Conservation (phyloP, 1,140 invertebrate species). For the Apis mellifera region Amel_HAv3.1 CM009946.2:2538501-2539000, state of each 20-base stretch:
- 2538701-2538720: background rate
- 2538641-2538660: too few species aligned
- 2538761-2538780: background rate
- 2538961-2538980: background rate
- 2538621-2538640: background rate
- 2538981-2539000: too few species aligned
- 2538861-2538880: too few species aligned
- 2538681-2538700: background rate
- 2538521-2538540: background rate
- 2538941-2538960: too few species aligned
- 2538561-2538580: background rate
- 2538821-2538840: too few species aligned
- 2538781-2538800: too few species aligned
- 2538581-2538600: background rate
- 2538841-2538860: too few species aligned
- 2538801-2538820: too few species aligned
- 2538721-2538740: accelerated
- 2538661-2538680: background rate
- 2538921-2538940: too few species aligned
- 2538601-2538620: background rate
- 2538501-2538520: background rate
- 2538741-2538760: background rate
- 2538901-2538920: too few species aligned
- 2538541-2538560: too few species aligned
- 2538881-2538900: too few species aligned